phyloP scores from a whole-genome alignment of 2,113 vertebrate species.

The Heliornis fulica region DNA sequence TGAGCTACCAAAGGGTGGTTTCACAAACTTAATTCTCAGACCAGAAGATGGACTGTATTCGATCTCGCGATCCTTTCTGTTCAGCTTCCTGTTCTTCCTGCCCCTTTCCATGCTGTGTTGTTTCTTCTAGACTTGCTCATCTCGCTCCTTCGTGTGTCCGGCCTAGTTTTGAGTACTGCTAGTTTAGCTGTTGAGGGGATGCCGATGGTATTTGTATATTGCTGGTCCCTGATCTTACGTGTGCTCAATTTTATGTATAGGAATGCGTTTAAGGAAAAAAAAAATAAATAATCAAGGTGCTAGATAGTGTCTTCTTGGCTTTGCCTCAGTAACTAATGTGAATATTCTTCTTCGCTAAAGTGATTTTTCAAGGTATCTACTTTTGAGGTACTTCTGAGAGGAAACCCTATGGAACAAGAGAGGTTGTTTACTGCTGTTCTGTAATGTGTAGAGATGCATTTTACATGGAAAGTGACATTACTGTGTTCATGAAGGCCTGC shows the following conservation, averaged over 20 bases:
- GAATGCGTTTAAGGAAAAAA: constrained; percentile 39
- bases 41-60: constrained; percentile 40
- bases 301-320: constrained; percentile 66
- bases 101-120: background rate
- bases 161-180: constrained; percentile 28
- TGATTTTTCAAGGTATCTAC: constrained; percentile 53
- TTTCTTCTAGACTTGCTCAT: background rate
- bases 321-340: constrained; percentile 61
- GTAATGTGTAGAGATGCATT: constrained; percentile 28
- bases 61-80: constrained; percentile 25
- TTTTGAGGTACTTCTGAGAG: constrained; percentile 65
- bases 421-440: constrained; percentile 42
- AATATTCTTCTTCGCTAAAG: constrained; percentile 50
- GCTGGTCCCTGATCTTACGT: constrained; percentile 36
- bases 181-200: constrained; percentile 36
- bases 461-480: constrained; percentile 20
- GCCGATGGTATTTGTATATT: constrained; percentile 35
- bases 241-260: constrained; percentile 42
- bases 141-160: constrained; percentile 5
- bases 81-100: constrained; percentile 41
- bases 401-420: constrained; percentile 41
- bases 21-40: constrained; percentile 7
- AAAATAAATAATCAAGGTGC: constrained; percentile 33
- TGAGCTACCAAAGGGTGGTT: constrained; percentile 8
- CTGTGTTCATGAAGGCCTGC: constrained; percentile 33